phyloP scores from a whole-genome alignment of 37 sponge, comb jelly and placozoan species.

The Mnemiopsis leidyi region DNA sequence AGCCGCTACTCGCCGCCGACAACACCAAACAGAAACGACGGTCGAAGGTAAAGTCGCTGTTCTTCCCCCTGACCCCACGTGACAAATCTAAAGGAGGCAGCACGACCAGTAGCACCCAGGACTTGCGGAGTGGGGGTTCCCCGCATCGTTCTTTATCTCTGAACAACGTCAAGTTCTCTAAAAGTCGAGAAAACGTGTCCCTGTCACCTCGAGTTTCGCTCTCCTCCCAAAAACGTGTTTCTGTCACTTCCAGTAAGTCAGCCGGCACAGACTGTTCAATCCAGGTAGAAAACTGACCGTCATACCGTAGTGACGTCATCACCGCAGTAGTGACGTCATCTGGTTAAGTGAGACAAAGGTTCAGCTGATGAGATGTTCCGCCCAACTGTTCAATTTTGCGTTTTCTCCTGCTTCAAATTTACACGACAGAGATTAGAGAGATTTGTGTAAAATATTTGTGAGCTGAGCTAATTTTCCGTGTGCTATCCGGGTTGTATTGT shows the following conservation, averaged over 20 bases:
- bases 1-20: neutral
- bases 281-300: neutral
- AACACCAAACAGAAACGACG: neutral
- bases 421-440: too few species aligned
- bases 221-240: neutral
- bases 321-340: neutral
- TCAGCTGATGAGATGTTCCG: too few species aligned
- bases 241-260: neutral
- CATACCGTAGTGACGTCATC: neutral
- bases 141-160: neutral
- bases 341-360: too few species aligned
- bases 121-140: neutral
- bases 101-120: neutral
- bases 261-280: neutral
- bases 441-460: too few species aligned
- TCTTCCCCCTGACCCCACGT: neutral
- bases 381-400: too few species aligned
- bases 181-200: neutral
- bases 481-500: too few species aligned
- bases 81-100: neutral
- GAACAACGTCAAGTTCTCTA: neutral
- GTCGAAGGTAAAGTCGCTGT: conserved; percentile 12
- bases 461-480: too few species aligned
- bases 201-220: neutral
- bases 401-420: too few species aligned